Base-by-base conservation (phyloP, 2,888 invertebrate genomes). In the Parnassius glacialis region DNA sequence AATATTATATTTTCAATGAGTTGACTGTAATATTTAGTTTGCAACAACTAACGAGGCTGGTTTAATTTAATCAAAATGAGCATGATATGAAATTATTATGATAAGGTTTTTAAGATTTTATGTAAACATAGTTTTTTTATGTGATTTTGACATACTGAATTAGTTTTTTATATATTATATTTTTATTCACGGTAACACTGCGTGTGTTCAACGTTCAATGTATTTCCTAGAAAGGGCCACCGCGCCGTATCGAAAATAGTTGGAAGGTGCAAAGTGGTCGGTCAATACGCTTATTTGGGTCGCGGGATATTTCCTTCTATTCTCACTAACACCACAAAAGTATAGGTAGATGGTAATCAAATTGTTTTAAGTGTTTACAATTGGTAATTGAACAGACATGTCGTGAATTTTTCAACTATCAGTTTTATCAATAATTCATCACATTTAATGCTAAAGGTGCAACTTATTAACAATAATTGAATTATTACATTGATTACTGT, bases 241-340 rank as follows among this genome's bases (percentile, higher is more conserved):
- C 74, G 76, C 74, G 75, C 74, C 74, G 76, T 80, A 79, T 78
- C 76, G 74, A 74, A 73, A 57, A 66, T 67, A 65, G 61, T 73
- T 72, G 73, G 72, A 74, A 87, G 85, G 87, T 88, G 89, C 83
- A 73, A 90, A 90, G 87, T 87, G 84, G 76, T 84, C 67, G 72
- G 87, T 84, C 81, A 87, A 89, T 78, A 87, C 13, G 64, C 72
- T 68, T 68, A 68, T 68, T 68, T 64, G 69, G 66, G 69, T 67
- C 74, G 74, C 78, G 74, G 70, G 71, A 72, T 69, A 73, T 69
- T 75, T 71, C 66, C 65, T 60, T 61, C 76, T 78, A 79, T 82
- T 79, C 79, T 77, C 80, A 76, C 82, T 73, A 72, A 71, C 78
- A 79, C 80, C 78, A 82, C 79, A 76, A 75, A 78, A 73, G 73